Evolutionary conservation across 2,888 invertebrate genomes (phyloP).

Genomic region (Pachliopta kotzebuea): DNA sequence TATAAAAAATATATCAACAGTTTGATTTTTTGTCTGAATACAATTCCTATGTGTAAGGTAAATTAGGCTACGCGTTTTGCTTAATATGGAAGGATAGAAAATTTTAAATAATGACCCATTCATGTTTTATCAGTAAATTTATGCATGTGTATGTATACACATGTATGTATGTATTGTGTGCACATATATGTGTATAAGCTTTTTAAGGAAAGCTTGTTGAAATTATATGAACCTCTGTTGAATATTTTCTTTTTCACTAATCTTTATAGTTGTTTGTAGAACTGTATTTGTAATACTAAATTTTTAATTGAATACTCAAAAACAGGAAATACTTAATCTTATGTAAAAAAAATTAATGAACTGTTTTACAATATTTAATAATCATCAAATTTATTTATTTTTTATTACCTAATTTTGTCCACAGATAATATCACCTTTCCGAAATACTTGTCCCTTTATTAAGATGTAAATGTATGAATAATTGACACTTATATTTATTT

Average conservation of each 20-base stretch:
- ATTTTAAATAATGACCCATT: not conserved
- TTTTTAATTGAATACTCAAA: constrained; percentile 7
- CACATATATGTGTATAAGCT: not conserved
- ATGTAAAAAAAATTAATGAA: not conserved
- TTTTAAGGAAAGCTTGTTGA: not conserved
- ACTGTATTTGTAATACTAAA: not conserved
- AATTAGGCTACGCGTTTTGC: not conserved
- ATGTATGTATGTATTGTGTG: too few relatives aligned
- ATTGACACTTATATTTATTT: constrained; percentile 22
- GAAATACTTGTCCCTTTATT: constrained; percentile 18
- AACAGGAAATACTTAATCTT: not conserved
- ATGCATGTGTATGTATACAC: too few relatives aligned
- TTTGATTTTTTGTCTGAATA: not conserved
- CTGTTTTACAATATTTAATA: not conserved
- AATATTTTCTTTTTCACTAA: not conserved
- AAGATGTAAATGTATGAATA: constrained; percentile 25
- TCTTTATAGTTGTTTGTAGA: not conserved
- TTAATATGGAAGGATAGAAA: not conserved
- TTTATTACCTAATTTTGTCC: not conserved
- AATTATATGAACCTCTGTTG: not conserved
- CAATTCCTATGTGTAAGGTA: not conserved
- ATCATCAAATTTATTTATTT: not conserved
- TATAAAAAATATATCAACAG: not conserved
- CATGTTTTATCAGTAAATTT: not conserved
- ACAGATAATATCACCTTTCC: not conserved